These are phyloP conservation scores for Ophion slaviceki DNA, from an alignment of 2,888 invertebrate species.

Conservation along the genomic window DNA sequence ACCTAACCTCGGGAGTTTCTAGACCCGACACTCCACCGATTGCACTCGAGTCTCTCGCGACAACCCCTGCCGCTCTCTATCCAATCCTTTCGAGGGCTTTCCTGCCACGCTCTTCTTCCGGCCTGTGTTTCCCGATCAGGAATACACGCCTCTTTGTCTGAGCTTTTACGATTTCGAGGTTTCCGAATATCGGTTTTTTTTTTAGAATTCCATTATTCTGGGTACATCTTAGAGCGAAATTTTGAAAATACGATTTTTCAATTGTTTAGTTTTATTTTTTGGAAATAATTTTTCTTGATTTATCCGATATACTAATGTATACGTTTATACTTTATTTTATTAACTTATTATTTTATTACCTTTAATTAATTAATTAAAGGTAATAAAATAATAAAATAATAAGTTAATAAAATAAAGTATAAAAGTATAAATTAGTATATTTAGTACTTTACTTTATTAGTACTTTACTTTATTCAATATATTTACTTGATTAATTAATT, in stretches of 20 bases:
- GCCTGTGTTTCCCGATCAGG: neutral
- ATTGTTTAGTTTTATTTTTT: no score
- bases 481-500: no score
- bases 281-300: no score
- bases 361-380: no score
- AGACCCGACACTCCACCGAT: constrained; percentile 64
- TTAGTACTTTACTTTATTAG: no score
- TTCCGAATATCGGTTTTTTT: neutral
- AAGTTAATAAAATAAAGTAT: no score
- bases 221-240: neutral
- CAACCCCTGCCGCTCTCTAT: constrained; percentile 9
- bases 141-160: constrained; percentile 7
- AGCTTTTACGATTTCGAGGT: neutral
- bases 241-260: neutral
- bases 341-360: no score
- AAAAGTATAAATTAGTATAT: no score
- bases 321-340: no score
- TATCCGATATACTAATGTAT: no score
- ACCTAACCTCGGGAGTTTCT: constrained; percentile 62
- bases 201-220: neutral
- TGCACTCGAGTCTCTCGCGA: constrained; percentile 58
- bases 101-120: neutral
- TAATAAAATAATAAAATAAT: no score
- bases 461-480: no score
- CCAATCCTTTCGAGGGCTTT: constrained; percentile 57